A percentile compares a stretch with the other conserved stretches of the same genome.
Evolutionary conservation across 2,888 invertebrate genomes (phyloP).

Genomic region (Acrocera orbiculus): DNA sequence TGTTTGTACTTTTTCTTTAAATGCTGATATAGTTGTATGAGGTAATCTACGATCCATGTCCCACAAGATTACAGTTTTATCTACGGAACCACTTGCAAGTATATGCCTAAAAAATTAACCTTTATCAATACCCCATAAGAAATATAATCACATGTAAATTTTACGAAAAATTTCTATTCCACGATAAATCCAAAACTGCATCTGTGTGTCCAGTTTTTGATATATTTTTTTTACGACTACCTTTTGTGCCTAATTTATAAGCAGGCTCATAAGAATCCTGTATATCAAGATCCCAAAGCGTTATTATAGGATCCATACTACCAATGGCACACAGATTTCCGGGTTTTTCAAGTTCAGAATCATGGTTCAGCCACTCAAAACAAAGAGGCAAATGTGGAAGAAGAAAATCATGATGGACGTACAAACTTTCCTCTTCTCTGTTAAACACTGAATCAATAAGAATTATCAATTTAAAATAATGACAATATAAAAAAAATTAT

Average conservation of each 20-base stretch:
- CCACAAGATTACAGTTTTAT: slow-evolving; percentile 76
- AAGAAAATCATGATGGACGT: slow-evolving; percentile 85
- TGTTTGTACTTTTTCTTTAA: slow-evolving; percentile 70
- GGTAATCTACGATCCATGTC: slow-evolving; percentile 68
- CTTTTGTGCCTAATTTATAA: slow-evolving; percentile 57
- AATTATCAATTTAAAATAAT: slow-evolving; percentile 12
- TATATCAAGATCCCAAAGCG: slow-evolving; percentile 94
- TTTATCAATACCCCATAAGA: slow-evolving; percentile 7
- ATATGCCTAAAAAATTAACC: slow-evolving; percentile 43
- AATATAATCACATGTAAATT: slow-evolving; percentile 15
- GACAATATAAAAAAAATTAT: slow-evolving; percentile 14
- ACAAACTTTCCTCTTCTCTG: slow-evolving; percentile 71
- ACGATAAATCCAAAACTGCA: slow-evolving; percentile 78
- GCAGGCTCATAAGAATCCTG: slow-evolving; percentile 81
- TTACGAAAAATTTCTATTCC: slow-evolving; percentile 64
- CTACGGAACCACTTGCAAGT: slow-evolving; percentile 85
- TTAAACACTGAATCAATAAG: slow-evolving; percentile 53
- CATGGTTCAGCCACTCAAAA: slow-evolving; percentile 83
- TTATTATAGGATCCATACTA: slow-evolving; percentile 79
- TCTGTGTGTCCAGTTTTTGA: slow-evolving; percentile 63
- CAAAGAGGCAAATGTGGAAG: slow-evolving; percentile 80
- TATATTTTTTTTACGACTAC: slow-evolving; percentile 53
- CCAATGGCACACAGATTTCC: slow-evolving; percentile 85
- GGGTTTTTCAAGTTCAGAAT: slow-evolving; percentile 50
- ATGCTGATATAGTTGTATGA: slow-evolving; percentile 54